Evolutionary conservation across 1,140 invertebrate genomes (phyloP).

Genomic region (Aphidius ervi): DNA sequence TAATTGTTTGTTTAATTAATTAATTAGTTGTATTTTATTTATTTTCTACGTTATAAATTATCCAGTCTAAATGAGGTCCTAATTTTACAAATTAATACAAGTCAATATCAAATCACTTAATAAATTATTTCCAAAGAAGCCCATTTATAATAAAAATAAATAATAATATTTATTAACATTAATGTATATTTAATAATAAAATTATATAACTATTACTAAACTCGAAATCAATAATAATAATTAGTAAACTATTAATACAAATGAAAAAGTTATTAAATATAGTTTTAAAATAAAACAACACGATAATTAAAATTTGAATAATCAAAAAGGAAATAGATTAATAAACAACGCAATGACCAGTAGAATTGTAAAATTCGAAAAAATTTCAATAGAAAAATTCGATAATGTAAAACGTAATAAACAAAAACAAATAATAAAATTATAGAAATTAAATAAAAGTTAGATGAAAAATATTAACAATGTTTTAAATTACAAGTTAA

Average conservation of each 20-base stretch:
- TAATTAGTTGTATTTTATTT: no score
- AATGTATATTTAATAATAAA: no score
- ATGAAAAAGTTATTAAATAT: neutral
- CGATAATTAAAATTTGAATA: conserved; percentile 11
- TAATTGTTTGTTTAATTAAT: neutral
- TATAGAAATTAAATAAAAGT: neutral
- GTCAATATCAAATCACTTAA: neutral
- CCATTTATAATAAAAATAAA: neutral
- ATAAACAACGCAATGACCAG: conserved; percentile 37
- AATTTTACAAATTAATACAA: conserved; percentile 10
- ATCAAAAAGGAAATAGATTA: conserved; percentile 4
- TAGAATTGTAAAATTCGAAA: conserved; percentile 26
- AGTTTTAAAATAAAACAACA: neutral
- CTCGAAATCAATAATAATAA: neutral
- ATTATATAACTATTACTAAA: neutral
- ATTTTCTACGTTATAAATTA: conserved; percentile 1
- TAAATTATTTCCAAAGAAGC: neutral
- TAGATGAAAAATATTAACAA: no score
- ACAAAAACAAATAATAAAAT: conserved; percentile 12
- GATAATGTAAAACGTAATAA: conserved; percentile 19
- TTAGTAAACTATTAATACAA: neutral
- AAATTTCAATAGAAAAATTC: conserved; percentile 27
- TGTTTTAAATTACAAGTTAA: no score
- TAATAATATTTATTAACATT: neutral
- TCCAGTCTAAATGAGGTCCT: conserved; percentile 10